These are phyloP conservation scores for Acrocera orbiculus DNA, from an alignment of 2,888 invertebrate genomes.

Conservation along the genomic window DNA sequence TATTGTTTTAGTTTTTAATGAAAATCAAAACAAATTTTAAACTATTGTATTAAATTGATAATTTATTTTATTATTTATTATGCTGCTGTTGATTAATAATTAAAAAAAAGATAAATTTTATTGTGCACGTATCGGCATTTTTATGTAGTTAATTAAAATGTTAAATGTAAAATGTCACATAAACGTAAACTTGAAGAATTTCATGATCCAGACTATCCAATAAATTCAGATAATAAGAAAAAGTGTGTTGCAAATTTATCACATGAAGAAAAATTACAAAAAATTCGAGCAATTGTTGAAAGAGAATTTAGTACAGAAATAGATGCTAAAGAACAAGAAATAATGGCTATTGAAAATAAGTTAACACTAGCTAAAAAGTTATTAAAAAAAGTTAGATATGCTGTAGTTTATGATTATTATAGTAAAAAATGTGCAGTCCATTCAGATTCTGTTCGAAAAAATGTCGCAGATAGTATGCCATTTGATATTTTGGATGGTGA, in stretches of 20 bases:
- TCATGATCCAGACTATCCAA: slow-evolving; percentile 42
- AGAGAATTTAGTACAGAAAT: slow-evolving; percentile 58
- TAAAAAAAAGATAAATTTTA: background rate
- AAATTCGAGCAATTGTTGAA: slow-evolving; percentile 44
- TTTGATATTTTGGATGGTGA: slow-evolving; percentile 20
- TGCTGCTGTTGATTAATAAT: background rate
- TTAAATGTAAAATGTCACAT: slow-evolving; percentile 13
- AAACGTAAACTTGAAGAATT: slow-evolving; percentile 34
- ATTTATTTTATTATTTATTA: too few relatives aligned
- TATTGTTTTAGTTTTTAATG: too few relatives aligned
- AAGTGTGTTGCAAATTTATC: background rate
- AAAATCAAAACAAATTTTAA: too few relatives aligned
- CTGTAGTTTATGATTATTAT: slow-evolving; percentile 41
- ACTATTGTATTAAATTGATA: too few relatives aligned
- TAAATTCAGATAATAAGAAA: slow-evolving; percentile 12
- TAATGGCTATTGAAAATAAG: slow-evolving; percentile 49
- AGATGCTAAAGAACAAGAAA: slow-evolving; percentile 47
- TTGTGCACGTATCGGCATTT: too few relatives aligned
- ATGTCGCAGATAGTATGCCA: background rate
- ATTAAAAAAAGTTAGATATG: slow-evolving; percentile 41
- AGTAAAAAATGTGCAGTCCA: slow-evolving; percentile 35
- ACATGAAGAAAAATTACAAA: slow-evolving; percentile 32
- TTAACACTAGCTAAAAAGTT: slow-evolving; percentile 38
- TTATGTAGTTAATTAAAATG: too few relatives aligned
- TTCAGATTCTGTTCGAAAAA: background rate